Evolutionary conservation across 2,888 invertebrate species (phyloP).

Genomic region (Ellobium chinense): DNA sequence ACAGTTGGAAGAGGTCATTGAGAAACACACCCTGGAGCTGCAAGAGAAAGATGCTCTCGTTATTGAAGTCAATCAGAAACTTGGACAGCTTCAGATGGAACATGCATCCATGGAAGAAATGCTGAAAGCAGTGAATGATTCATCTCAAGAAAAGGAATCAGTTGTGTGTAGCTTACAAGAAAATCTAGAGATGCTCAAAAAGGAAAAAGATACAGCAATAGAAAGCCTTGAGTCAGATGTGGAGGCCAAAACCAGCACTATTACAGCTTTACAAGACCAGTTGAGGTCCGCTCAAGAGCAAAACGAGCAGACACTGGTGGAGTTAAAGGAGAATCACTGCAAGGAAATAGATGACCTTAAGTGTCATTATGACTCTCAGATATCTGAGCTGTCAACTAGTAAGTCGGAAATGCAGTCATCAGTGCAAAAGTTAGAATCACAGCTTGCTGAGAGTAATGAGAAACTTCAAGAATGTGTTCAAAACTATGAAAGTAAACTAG

Average conservation of each 20-base stretch:
- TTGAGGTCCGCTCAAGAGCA: conserved; percentile 8
- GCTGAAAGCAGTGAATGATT: conserved; percentile 62
- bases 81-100: conserved; percentile 44
- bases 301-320: conserved; percentile 10
- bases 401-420: conserved; percentile 65
- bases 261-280: conserved; percentile 52
- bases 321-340: conserved; percentile 16
- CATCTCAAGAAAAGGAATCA: conserved; percentile 60
- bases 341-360: conserved; percentile 45
- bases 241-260: conserved; percentile 46
- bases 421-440: conserved; percentile 64
- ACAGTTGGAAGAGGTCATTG: conserved; percentile 35
- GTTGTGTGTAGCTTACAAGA: conserved; percentile 54
- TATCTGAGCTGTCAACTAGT: conserved; percentile 32
- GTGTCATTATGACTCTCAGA: conserved; percentile 42
- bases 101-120: conserved; percentile 65
- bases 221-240: conserved; percentile 45
- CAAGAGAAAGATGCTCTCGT: conserved; percentile 53
- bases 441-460: conserved; percentile 66
- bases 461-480: conserved; percentile 70
- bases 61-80: conserved; percentile 32
- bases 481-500: conserved; percentile 67
- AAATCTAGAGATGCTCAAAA: conserved; percentile 46
- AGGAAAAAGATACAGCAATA: conserved; percentile 54
- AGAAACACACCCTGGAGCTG: conserved; percentile 59